Conservation (phyloP, 2,113 vertebrate species). For the Pseudolaguvia tuberculata region DNA sequence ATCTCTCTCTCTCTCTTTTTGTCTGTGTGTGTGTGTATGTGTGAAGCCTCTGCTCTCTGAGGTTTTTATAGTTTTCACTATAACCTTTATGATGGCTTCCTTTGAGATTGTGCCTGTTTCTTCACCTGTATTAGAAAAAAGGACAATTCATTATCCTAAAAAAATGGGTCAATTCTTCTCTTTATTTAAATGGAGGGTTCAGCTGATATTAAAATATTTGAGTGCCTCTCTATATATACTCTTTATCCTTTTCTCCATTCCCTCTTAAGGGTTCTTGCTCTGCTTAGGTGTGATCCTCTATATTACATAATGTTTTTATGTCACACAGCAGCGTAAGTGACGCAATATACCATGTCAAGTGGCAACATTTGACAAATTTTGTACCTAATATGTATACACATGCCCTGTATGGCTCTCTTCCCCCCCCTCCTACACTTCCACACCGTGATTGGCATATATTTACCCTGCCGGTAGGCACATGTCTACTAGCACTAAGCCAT, state of each 20-base stretch:
- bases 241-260: neutral
- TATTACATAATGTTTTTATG: neutral
- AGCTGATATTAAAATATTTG: neutral
- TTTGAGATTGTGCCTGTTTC: constrained; percentile 20
- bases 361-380: constrained; percentile 7
- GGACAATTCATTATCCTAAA: neutral
- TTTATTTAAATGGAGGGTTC: constrained; percentile 2
- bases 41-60: neutral
- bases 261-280: neutral
- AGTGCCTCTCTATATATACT: neutral
- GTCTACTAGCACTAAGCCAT: constrained; percentile 23
- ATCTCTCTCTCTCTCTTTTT: neutral
- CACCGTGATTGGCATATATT: constrained; percentile 38
- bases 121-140: neutral
- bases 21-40: neutral
- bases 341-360: neutral
- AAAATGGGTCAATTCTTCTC: neutral
- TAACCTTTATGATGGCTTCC: constrained; percentile 20
- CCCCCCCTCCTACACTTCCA: constrained; percentile 13
- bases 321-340: neutral
- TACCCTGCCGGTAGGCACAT: constrained; percentile 32
- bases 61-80: constrained; percentile 20
- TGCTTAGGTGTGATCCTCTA: neutral
- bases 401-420: neutral
- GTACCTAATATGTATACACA: constrained; percentile 11